These are phyloP conservation scores for Galeopsomyia nigrocyanea DNA, from an alignment of 2,888 invertebrate species.

Conservation along the genomic window DNA sequence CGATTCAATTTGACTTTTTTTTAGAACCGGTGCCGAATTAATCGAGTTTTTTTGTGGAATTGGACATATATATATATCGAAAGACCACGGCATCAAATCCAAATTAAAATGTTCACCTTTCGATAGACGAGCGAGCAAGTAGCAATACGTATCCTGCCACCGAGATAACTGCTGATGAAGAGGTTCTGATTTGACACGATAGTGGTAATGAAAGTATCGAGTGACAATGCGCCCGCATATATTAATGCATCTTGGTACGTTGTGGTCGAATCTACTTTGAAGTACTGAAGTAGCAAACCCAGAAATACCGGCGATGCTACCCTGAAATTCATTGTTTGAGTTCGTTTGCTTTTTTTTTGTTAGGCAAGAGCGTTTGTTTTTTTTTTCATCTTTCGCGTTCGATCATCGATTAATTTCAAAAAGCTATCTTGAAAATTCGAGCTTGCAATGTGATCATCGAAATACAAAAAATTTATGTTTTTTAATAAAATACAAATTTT, in stretches of 20 bases:
- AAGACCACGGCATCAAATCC: neutral
- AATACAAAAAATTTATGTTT: neutral
- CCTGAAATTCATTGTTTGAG: slow-evolving; percentile 63
- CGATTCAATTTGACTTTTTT: too few relatives aligned
- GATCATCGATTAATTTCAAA: too few relatives aligned
- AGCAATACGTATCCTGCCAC: slow-evolving; percentile 85
- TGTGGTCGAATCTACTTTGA: slow-evolving; percentile 62
- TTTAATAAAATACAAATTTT: neutral
- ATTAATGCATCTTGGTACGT: slow-evolving; percentile 59
- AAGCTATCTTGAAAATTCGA: too few relatives aligned
- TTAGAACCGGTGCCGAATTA: too few relatives aligned
- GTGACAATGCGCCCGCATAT: slow-evolving; percentile 62
- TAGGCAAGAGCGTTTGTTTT: too few relatives aligned
- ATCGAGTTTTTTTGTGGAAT: too few relatives aligned
- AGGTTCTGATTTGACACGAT: slow-evolving; percentile 78
- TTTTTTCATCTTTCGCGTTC: too few relatives aligned
- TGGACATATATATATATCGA: too few relatives aligned
- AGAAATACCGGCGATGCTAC: slow-evolving; percentile 78
- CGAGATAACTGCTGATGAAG: slow-evolving; percentile 79
- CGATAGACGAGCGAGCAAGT: slow-evolving; percentile 87
- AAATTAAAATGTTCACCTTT: slow-evolving; percentile 74
- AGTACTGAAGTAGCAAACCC: slow-evolving; percentile 77
- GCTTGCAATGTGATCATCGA: too few relatives aligned
- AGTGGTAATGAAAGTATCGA: slow-evolving; percentile 68
- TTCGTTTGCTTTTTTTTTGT: too few relatives aligned